Evolutionary conservation across 2,888 invertebrate species (phyloP), one percentile per base, ranked within the genome.

Genomic region (Abrostola triplasia): DNA sequence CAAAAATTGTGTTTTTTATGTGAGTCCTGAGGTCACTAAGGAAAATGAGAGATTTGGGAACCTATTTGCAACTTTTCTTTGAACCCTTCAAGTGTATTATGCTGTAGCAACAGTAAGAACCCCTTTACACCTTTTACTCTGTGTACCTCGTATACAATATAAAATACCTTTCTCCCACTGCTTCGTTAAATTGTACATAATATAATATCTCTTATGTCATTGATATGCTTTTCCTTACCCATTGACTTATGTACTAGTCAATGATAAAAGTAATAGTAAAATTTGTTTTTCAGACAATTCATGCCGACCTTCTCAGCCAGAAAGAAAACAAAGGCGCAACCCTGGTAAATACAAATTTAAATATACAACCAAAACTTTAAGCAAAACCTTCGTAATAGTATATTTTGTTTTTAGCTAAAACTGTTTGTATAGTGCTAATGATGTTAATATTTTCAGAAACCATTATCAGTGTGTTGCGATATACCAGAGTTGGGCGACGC

Each of bases 381-480:
- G 4, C 24, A 47, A 47, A 47, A 13, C 13, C 8, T 13, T 6
- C 6, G 6, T 41, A 5, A n/a, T 13, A 47, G 9, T 11, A 47
- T 13, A 1, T 13, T 7, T 9, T 24, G 0, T 12, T 44, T 13
- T 44, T 7, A 13, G 12, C 8, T 13, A 0, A 5, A 5, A 7
- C 12, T 24, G 0, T 1, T 40, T 40, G 13, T 35, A 13, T 42
- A 35, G 12, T 9, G 0, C 9, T 37, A 48, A 36, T 13, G 37
- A 38, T 13, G 44, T 53, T 36, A 54, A 48, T 54, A 47, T 51
- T 51, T 88, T 50, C 84, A 94, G 94, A 94, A 94, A 88, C 94
- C 94, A 0, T 82, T 94, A 67, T 94, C 94, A 59, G 88, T 88
- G 11, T 94, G 94, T 71, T 94, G 94, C 64, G 91, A 93, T 62